These are phyloP conservation scores for Acleris literana DNA, from an alignment of 2,888 invertebrate genomes.

Conservation along the genomic window DNA sequence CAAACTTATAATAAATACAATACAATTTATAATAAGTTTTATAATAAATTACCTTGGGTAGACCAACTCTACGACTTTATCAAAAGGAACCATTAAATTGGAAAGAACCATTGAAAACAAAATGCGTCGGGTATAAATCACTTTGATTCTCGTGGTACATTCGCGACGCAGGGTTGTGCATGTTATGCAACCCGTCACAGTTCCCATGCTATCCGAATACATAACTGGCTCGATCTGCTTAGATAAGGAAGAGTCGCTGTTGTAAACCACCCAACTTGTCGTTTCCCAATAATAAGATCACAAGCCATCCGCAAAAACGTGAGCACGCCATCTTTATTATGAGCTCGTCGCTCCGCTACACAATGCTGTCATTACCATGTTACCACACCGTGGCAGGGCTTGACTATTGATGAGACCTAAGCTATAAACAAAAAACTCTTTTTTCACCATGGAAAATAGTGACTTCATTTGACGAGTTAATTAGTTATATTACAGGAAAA, in stretches of 20 bases:
- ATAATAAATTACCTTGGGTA: no score
- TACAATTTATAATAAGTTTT: no score
- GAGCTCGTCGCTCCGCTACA: slow-evolving; percentile 62
- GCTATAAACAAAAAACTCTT: slow-evolving; percentile 16
- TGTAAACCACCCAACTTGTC: slow-evolving; percentile 59
- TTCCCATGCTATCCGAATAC: slow-evolving; percentile 74
- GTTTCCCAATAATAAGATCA: slow-evolving; percentile 76
- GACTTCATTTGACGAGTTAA: background rate
- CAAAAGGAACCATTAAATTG: no score
- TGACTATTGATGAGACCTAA: slow-evolving; percentile 27
- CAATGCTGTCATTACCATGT: slow-evolving; percentile 73
- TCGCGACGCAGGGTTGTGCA: slow-evolving; percentile 45
- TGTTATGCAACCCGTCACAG: slow-evolving; percentile 63
- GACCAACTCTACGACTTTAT: no score
- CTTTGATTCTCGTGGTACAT: slow-evolving; percentile 2
- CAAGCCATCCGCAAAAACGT: slow-evolving; percentile 75
- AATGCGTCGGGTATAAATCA: slow-evolving; percentile 18
- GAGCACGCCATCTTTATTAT: slow-evolving; percentile 65
- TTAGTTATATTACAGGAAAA: slow-evolving; percentile 1
- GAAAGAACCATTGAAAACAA: background rate
- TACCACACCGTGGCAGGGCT: slow-evolving; percentile 54
- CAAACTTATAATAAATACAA: no score
- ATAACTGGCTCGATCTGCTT: slow-evolving; percentile 69
- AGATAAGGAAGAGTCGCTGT: slow-evolving; percentile 66
- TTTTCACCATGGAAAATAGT: no score